Evolutionary conservation across 1,140 invertebrate species (phyloP).

Genomic region (Zaprionus davidi): DNA sequence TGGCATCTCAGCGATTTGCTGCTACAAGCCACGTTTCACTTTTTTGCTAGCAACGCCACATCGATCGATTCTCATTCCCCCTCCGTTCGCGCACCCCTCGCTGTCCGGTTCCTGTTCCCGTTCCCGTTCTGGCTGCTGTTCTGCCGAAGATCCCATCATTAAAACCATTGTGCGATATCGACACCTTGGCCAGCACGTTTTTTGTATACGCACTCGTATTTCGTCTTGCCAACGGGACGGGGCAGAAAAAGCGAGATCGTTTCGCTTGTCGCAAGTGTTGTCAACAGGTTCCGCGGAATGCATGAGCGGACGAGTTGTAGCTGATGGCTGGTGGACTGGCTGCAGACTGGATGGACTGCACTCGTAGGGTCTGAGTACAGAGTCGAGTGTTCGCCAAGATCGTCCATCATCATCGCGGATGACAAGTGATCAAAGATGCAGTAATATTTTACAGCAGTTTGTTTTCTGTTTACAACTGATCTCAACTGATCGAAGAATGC

Average conservation of each 20-base stretch:
- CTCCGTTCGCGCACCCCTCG: constrained; percentile 1
- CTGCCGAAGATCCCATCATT: constrained; percentile 72
- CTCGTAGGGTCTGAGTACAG: background rate
- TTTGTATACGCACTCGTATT: constrained; percentile 36
- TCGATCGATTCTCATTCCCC: constrained; percentile 18
- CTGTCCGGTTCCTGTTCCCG: background rate
- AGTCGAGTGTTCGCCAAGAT: constrained; percentile 34
- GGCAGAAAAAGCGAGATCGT: constrained; percentile 77
- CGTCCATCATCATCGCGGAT: constrained; percentile 77
- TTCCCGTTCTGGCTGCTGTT: constrained; percentile 11
- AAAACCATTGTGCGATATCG: constrained; percentile 82
- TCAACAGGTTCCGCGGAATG: constrained; percentile 78
- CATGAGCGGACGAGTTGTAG: constrained; percentile 16
- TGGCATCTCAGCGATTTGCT: constrained; percentile 77
- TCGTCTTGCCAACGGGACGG: constrained; percentile 9
- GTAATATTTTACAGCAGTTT: constrained; percentile 81
- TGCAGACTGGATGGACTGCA: constrained; percentile 3
- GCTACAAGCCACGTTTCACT: constrained; percentile 63
- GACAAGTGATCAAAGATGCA: constrained; percentile 81
- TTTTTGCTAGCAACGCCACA: constrained; percentile 28
- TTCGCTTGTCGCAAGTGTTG: constrained; percentile 82
- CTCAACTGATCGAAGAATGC: constrained; percentile 47
- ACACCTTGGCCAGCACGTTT: constrained; percentile 69
- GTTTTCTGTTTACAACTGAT: constrained; percentile 64
- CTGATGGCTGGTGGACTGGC: constrained; percentile 13